Percentiles rank a stretch among this genome's conserved stretches.
Evolutionary conservation across 2,888 invertebrate genomes (phyloP).

Genomic region (Zelleria hepariella): DNA sequence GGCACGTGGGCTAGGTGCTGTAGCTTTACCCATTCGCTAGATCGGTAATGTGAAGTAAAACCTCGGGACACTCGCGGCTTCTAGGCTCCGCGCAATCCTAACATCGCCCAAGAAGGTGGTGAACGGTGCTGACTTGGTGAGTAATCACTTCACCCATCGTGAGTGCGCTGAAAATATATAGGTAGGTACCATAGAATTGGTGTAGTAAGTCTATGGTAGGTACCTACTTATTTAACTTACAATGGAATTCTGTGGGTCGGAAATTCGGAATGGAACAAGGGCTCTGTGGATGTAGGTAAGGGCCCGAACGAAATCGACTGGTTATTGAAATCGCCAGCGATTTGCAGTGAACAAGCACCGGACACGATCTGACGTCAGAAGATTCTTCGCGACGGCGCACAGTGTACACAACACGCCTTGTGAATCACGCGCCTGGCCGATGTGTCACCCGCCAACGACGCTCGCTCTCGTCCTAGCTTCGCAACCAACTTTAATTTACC

Average conservation of each 20-base stretch:
- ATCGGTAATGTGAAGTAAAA: too few relatives aligned
- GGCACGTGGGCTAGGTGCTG: too few relatives aligned
- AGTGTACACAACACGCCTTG: slow-evolving; percentile 15
- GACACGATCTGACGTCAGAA: slow-evolving; percentile 58
- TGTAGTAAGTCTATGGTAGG: background rate
- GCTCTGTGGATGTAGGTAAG: too few relatives aligned
- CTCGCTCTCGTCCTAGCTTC: slow-evolving; percentile 14
- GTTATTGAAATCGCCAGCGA: slow-evolving; percentile 30
- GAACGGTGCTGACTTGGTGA: too few relatives aligned
- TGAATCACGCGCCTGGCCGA: slow-evolving; percentile 59
- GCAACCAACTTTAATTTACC: background rate
- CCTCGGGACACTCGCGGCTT: too few relatives aligned
- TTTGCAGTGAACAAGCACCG: slow-evolving; percentile 35
- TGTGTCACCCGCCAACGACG: slow-evolving; percentile 48
- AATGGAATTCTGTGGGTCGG: too few relatives aligned
- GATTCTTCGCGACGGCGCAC: slow-evolving; percentile 38
- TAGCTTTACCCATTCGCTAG: too few relatives aligned
- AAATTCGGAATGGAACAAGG: too few relatives aligned
- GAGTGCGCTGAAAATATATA: too few relatives aligned
- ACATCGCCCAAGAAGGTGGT: too few relatives aligned
- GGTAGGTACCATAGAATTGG: background rate
- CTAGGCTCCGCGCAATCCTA: too few relatives aligned
- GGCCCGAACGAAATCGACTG: slow-evolving; percentile 10
- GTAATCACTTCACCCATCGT: too few relatives aligned
- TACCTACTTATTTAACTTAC: background rate